Conservation (phyloP, 2,888 invertebrate genomes). For the Mimachlamys varia region DNA sequence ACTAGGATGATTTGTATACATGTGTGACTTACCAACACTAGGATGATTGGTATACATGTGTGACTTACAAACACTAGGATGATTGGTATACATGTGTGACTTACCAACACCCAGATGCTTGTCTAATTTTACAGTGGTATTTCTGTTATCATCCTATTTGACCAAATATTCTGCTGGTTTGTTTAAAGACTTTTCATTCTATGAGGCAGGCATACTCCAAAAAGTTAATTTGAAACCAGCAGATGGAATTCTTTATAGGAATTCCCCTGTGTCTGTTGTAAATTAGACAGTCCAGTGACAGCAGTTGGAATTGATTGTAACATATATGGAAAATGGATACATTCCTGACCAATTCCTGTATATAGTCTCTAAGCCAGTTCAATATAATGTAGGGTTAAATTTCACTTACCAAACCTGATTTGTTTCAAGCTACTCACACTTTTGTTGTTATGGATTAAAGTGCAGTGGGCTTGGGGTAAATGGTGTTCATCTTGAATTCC, state of each 20-base stretch:
- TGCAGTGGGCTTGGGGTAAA: background rate
- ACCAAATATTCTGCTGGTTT: background rate
- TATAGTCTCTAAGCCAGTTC: background rate
- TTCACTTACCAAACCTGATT: background rate
- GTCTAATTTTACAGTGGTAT: too few species aligned
- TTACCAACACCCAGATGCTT: too few species aligned
- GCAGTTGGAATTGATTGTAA: background rate
- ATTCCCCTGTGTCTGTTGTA: background rate
- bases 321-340: background rate
- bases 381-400: background rate
- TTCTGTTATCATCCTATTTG: background rate
- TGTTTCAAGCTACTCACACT: background rate
- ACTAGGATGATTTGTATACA: too few species aligned
- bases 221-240: background rate
- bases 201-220: background rate
- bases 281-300: background rate
- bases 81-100: too few species aligned
- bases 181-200: background rate
- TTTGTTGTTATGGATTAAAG: background rate
- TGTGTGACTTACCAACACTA: too few species aligned
- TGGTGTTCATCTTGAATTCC: background rate
- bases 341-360: slow-evolving; percentile 3
- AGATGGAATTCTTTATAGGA: background rate
- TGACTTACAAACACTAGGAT: too few species aligned
- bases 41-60: too few species aligned